phyloP scores from a whole-genome alignment of 2,113 vertebrate species.

The Miniopterus natalensis region DNA sequence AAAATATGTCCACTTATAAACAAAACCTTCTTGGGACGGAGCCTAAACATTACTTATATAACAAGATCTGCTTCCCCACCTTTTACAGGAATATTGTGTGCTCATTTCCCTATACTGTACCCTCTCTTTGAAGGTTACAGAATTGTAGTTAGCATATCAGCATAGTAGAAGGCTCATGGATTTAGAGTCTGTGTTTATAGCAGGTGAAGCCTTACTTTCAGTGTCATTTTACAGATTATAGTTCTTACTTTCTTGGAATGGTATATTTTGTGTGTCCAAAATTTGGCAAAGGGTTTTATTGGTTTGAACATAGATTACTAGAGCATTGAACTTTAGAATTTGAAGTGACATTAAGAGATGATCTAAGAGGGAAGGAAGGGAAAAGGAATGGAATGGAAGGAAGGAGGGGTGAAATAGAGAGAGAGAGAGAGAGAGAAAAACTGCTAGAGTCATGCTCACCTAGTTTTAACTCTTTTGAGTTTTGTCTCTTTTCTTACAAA shows the following conservation, averaged over 20 bases:
- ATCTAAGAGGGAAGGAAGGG: not conserved
- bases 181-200: constrained; percentile 21
- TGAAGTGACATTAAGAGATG: not conserved
- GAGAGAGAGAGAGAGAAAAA: not conserved
- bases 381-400: not conserved
- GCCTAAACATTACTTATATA: constrained; percentile 32
- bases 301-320: not conserved
- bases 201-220: not conserved
- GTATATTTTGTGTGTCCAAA: not conserved
- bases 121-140: not conserved
- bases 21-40: constrained; percentile 7
- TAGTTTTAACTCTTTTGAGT: not conserved
- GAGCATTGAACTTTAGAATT: not conserved
- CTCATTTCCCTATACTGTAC: not conserved
- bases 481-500: not conserved
- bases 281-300: not conserved
- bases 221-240: not conserved
- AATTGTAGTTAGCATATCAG: not conserved
- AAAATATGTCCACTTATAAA: constrained; percentile 60
- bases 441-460: not conserved
- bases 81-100: not conserved
- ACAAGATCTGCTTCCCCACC: not conserved
- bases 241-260: not conserved
- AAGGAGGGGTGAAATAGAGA: no score
- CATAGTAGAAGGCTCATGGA: not conserved